Evolutionary conservation across 1,140 invertebrate species (phyloP), one percentile per base, ranked within the genome.

Genomic region (Sycobia sp.): DNA sequence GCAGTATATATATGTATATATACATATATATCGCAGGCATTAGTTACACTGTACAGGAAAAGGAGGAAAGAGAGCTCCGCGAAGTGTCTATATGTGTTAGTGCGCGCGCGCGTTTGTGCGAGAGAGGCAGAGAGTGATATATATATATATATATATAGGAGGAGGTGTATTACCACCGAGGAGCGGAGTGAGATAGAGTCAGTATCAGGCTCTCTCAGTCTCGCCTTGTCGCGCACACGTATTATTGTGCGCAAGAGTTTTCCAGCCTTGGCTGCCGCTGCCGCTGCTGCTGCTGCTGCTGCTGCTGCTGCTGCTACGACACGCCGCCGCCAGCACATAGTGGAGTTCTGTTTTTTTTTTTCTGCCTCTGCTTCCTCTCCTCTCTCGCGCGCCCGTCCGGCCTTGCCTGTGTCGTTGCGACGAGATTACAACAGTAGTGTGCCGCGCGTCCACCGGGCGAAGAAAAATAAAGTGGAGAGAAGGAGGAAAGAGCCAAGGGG

Each of bases 111-210:
- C n/a, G 49, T 18, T 14, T 11, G 22, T 2, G 51, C 8, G 36
- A 39, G 25, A 43, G 36, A n/a, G 9, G 9, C 23, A 41, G 16
- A 5, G 9, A n/a, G n/a, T n/a, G n/a, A n/a, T n/a, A n/a, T n/a
- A n/a, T n/a, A n/a, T n/a, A n/a, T n/a, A n/a, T n/a, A n/a, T n/a
- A n/a, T n/a, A n/a, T n/a, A n/a, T n/a, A 23, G 32, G 36, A 25
- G 41, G 27, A 32, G 47, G 13, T 18, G 43, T 11, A 43, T n/a
- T 20, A 54, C 49, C 60, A 67, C 44, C 55, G 49, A 8, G 29
- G 25, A 36, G 51, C n/a, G 36, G 38, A 36, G 38, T 16, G 44
- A 64, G 41, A 10, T n/a, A n/a, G n/a, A n/a, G n/a, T n/a, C n/a
- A n/a, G n/a, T n/a, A n/a, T 7, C 5, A 5, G 11, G 11, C 11